These are phyloP conservation scores for Nerophis lumbriciformis DNA, from an alignment of 2,113 vertebrate genomes.

Conservation along the genomic window DNA sequence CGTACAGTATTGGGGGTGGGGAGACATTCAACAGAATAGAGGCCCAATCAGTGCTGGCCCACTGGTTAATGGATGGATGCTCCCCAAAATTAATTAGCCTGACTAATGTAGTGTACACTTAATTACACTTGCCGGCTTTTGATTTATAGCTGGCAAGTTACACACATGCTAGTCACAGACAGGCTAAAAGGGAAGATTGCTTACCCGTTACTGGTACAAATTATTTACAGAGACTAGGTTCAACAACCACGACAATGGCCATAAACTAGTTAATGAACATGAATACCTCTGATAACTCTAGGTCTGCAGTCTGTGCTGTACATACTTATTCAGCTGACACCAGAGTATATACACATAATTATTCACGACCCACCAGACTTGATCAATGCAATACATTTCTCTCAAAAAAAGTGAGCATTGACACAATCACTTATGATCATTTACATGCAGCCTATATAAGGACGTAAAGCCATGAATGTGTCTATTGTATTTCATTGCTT, in stretches of 20 bases:
- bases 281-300: conserved; percentile 3
- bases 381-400: neutral
- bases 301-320: neutral
- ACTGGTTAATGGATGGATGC: conserved; percentile 77
- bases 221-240: conserved; percentile 49
- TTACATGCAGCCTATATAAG: neutral
- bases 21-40: conserved; percentile 65
- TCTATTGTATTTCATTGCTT: neutral
- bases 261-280: conserved; percentile 32
- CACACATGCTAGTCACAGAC: conserved; percentile 58
- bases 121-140: conserved; percentile 74
- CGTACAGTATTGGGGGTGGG: neutral
- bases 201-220: conserved; percentile 48
- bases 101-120: conserved; percentile 82
- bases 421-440: neutral
- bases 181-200: conserved; percentile 44
- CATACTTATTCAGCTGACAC: too few species aligned
- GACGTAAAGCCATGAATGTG: neutral
- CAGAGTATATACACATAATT: too few species aligned
- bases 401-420: neutral
- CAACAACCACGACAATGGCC: conserved; percentile 32
- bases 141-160: conserved; percentile 72
- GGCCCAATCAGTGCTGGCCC: conserved; percentile 73
- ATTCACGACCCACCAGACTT: neutral
- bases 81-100: conserved; percentile 80